Evolutionary conservation across 2,113 vertebrate genomes (phyloP).

Genomic region (Epinephelus cyanopodus): DNA sequence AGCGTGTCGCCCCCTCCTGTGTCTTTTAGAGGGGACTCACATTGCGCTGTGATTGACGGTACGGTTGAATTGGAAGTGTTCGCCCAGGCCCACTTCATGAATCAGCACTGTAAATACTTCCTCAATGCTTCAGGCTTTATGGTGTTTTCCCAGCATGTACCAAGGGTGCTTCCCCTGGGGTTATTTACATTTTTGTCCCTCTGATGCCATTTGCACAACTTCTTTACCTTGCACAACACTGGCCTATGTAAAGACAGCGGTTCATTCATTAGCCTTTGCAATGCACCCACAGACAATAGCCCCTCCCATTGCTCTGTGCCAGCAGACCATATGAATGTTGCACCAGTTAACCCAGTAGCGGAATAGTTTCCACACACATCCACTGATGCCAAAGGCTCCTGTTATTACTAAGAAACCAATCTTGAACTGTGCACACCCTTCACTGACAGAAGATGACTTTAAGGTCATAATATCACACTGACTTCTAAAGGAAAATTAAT

Average conservation of each 20-base stretch:
- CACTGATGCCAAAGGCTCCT: constrained; percentile 42
- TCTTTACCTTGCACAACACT: constrained; percentile 43
- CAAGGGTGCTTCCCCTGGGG: constrained; percentile 12
- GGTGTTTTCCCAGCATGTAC: constrained; percentile 35
- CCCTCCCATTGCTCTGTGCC: constrained; percentile 42
- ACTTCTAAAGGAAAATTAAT: constrained; percentile 62
- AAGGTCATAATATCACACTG: constrained; percentile 58
- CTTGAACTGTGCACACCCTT: constrained; percentile 13
- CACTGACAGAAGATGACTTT: constrained; percentile 33
- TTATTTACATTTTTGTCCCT: constrained; percentile 16
- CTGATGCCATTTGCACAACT: constrained; percentile 42
- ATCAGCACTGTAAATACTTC: constrained; percentile 41
- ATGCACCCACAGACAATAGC: constrained; percentile 16
- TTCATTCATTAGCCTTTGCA: constrained; percentile 34
- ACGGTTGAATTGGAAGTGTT: constrained; percentile 40
- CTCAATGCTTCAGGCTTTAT: constrained; percentile 23
- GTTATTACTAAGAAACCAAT: constrained; percentile 12
- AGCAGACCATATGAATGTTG: constrained; percentile 43
- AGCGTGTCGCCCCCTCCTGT: neutral
- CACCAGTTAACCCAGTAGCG: constrained; percentile 31
- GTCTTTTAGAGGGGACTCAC: neutral
- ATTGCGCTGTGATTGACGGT: constrained; percentile 17
- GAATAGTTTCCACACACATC: constrained; percentile 16
- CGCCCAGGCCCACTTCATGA: constrained; percentile 14
- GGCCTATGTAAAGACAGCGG: constrained; percentile 7